Base-by-base conservation (phyloP, 2,113 vertebrate species). In the Sinocyclocheilus anophthalmus region DNA sequence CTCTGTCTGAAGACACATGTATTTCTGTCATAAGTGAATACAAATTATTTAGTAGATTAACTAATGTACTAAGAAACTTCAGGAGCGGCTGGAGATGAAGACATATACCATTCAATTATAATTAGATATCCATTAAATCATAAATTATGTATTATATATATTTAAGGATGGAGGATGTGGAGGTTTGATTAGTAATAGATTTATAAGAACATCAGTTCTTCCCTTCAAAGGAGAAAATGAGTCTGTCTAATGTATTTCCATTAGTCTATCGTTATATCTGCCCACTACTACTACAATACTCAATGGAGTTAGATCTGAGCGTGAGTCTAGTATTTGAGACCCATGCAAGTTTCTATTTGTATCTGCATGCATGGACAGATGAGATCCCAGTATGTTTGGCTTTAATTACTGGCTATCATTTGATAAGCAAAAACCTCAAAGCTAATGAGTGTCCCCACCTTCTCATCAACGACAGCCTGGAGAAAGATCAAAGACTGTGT, bases 161-260 rank as follows among this genome's bases (percentile, higher is more conserved):
- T 48, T 48, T 75, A 48, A 76, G 75, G 77, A 87, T 87, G 76
- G 3, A 42, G 79, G 6, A 42, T 8, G 57, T 63, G 22, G 78
- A 63, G 3, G 79, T 85, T 86, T 76, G 55, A 78, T 76, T 81
- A 39, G 78, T 85, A 70, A 89, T 90, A 87, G 84, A 84, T 86
- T 78, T 88, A 67, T 82, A 50, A 72, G 81, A 90, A 81, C 12
- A 80, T 84, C 83, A 90, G 87, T 85, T 90, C 61, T 87, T 88
- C 72, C 90, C 91, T 91, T 93, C 88, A 93, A 92, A 92, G 22
- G 26, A 88, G 70, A 84, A 88, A 92, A 91, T 91, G 89, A 88
- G 33, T 80, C 78, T n/a, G 76, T 79, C 7, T 63, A 63, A 24
- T 45, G 57, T 39, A 18, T 12, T 24, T n/a, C 37, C 22, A 63